Evolutionary conservation across 2,888 invertebrate genomes (phyloP).

Genomic region (Periphyllus acericola): DNA sequence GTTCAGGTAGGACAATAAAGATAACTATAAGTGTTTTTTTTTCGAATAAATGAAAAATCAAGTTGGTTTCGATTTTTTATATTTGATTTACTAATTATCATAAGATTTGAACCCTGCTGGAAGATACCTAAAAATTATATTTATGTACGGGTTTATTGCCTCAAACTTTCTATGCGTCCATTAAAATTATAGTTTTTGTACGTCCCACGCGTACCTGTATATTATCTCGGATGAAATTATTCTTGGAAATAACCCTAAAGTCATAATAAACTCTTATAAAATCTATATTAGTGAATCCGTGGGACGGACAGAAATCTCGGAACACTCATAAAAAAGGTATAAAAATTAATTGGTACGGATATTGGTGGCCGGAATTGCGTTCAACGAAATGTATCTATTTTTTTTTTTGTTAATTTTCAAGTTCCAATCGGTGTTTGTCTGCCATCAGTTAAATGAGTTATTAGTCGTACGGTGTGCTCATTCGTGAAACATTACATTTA

Average conservation of each 20-base stretch:
- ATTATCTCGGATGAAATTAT: background rate
- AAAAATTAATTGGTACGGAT: background rate
- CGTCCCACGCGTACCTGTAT: background rate
- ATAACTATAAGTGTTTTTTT: background rate
- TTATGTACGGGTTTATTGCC: background rate
- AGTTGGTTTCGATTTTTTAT: background rate
- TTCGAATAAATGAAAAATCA: background rate
- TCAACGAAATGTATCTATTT: too few species aligned
- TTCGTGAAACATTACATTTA: too few species aligned
- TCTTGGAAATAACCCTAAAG: conserved; percentile 31
- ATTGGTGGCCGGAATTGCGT: background rate
- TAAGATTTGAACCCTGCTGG: too few species aligned
- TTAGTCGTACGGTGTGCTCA: too few species aligned
- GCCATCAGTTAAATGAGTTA: too few species aligned
- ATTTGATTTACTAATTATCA: background rate
- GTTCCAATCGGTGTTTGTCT: too few species aligned
- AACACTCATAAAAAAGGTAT: background rate
- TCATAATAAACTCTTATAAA: conserved; percentile 6
- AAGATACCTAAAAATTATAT: background rate
- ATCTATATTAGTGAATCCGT: background rate
- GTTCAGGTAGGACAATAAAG: too few species aligned
- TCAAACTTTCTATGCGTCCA: background rate
- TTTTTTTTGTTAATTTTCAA: too few species aligned
- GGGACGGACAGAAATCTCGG: background rate
- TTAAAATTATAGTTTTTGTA: background rate